Conservation (phyloP, 2,888 invertebrate genomes). For the Pherbina coryleti region DNA sequence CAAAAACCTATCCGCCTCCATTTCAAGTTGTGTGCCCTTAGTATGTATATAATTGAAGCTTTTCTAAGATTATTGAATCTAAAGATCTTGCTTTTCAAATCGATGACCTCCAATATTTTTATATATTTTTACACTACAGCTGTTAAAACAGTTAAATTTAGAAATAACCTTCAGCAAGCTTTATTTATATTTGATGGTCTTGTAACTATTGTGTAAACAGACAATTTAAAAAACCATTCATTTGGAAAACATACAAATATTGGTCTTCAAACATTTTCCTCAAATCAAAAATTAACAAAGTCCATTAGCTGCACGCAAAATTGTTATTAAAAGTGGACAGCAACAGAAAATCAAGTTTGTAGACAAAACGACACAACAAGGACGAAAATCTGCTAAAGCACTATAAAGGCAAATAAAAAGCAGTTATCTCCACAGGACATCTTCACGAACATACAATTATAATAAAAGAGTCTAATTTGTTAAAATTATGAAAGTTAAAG, state of each 20-base stretch:
- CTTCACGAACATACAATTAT: constrained; percentile 64
- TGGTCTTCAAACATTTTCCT: constrained; percentile 4
- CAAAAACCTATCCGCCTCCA: no score
- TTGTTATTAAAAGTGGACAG: constrained; percentile 54
- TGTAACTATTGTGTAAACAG: constrained; percentile 5
- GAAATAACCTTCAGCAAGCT: background rate
- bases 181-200: background rate
- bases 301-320: constrained; percentile 60
- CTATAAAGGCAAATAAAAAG: constrained; percentile 54
- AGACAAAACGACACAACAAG: constrained; percentile 37
- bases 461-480: constrained; percentile 66
- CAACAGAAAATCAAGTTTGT: constrained; percentile 46
- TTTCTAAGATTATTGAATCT: no score
- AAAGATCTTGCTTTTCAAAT: no score
- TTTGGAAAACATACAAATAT: constrained; percentile 5
- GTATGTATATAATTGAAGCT: no score
- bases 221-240: constrained; percentile 18
- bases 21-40: no score
- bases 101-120: background rate
- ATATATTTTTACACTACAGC: background rate
- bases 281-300: constrained; percentile 26
- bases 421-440: constrained; percentile 65
- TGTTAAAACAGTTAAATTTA: background rate
- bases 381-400: constrained; percentile 59
- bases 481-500: constrained; percentile 55